Evolutionary conservation across 2,113 vertebrate genomes (phyloP).

Genomic region (Nycticorax nycticorax): DNA sequence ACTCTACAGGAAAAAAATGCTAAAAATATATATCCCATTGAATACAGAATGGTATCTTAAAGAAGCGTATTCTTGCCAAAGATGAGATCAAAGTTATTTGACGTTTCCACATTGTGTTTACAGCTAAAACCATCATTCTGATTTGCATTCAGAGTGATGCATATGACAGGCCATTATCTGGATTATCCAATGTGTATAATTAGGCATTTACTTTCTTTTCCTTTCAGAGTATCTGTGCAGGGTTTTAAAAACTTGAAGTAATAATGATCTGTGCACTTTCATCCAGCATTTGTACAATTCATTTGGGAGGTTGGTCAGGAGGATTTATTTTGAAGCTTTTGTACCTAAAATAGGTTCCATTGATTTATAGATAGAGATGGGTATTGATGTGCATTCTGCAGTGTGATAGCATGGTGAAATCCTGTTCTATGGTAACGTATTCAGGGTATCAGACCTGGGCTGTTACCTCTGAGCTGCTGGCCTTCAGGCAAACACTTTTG

Average conservation of each 20-base stretch:
- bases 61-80: background rate
- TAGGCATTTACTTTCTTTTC: background rate
- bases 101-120: background rate
- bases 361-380: background rate
- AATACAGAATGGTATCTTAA: background rate
- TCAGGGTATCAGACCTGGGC: background rate
- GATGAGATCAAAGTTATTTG: background rate
- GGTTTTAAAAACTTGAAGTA: background rate
- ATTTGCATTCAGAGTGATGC: slow-evolving; percentile 7
- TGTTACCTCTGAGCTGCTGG: background rate
- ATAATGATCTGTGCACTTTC: background rate
- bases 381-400: background rate
- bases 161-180: slow-evolving; percentile 27
- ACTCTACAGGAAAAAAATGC: background rate
- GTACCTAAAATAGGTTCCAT: background rate
- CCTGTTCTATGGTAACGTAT: background rate
- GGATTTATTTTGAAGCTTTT: background rate
- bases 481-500: background rate
- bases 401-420: background rate
- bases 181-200: slow-evolving; percentile 2
- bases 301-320: slow-evolving; percentile 9
- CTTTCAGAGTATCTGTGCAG: background rate
- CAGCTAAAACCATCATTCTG: background rate
- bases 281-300: background rate
- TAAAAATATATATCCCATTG: background rate